Conservation (phyloP, 1,140 invertebrate genomes). For the Brachystomella parvula region DNA sequence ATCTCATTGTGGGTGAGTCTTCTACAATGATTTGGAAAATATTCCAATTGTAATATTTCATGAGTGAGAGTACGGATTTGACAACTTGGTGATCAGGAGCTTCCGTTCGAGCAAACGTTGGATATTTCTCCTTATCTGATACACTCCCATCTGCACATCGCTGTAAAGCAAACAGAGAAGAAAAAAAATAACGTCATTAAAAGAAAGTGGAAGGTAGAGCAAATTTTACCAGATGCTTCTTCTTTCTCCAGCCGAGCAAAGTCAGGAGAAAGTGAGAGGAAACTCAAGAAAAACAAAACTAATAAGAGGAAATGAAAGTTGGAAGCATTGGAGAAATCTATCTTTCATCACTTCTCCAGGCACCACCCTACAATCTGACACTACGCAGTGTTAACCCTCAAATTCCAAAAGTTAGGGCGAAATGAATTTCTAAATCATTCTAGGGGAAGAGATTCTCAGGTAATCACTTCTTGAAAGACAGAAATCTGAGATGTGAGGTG, state of each 20-base stretch:
- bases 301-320: not conserved
- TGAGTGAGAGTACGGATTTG: constrained; percentile 80
- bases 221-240: constrained; percentile 11
- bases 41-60: constrained; percentile 84
- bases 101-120: constrained; percentile 88
- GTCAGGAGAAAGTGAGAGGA: not conserved
- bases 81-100: constrained; percentile 88
- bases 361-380: too few species aligned
- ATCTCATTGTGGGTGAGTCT: constrained; percentile 48
- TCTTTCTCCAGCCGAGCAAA: not conserved
- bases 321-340: not conserved
- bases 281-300: not conserved
- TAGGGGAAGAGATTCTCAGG: too few species aligned
- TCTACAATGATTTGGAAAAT: constrained; percentile 91
- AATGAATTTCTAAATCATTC: too few species aligned
- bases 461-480: too few species aligned
- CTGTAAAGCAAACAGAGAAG: constrained; percentile 51
- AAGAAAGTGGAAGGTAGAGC: not conserved
- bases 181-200: constrained; percentile 21
- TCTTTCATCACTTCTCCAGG: not conserved
- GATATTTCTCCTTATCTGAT: constrained; percentile 59
- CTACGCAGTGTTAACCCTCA: too few species aligned
- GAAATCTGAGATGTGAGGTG: too few species aligned
- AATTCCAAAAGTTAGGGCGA: too few species aligned
- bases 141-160: constrained; percentile 87